Evolutionary conservation across 2,888 invertebrate genomes (phyloP), one percentile per base, ranked within the genome.

Genomic region (Cerastis rubricosa): DNA sequence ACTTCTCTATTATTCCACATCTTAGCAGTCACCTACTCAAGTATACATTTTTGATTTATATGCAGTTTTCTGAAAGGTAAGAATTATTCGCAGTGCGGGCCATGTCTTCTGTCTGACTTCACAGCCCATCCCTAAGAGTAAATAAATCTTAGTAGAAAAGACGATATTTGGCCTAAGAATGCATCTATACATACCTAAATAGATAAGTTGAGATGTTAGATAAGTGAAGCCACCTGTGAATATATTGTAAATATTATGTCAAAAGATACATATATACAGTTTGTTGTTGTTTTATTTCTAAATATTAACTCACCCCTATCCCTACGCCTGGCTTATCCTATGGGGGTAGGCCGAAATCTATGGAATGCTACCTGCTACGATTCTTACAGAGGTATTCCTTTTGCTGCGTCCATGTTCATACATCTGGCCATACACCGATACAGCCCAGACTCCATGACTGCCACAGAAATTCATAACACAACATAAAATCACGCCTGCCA

Each of bases 251-350:
- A 89, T 88, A 88, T 86, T 73, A 87, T 78, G 82, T 90, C 89
- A 87, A 87, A 86, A 81, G 81, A 88, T 90, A 87, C 87, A 89
- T 89, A 90, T 90, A 90, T 87, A 89, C 87, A 88, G 85, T 84
- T 83, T 54, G 19, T 43, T 70, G 68, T 74, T 80, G 90, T 90
- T 89, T 90, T 67, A 90, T 86, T 86, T 57, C 0, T 25, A 9
- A 29, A 29, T 14, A 22, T 40, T 22, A 17, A 6, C 9, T 22
- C 12, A 6, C 61, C n/a, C n/a, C n/a, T n/a, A n/a, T n/a, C n/a
- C n/a, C n/a, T n/a, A n/a, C n/a, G n/a, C n/a, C n/a, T n/a, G n/a
- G n/a, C n/a, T n/a, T n/a, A 6, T 14, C 6, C 25, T 1, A 6
- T 57, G 54, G 6, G 8, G 47, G 17, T 49, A n/a, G 11, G 12